phyloP scores from a whole-genome alignment of 1,140 invertebrate species.

The Drosophila trapezifrons region DNA sequence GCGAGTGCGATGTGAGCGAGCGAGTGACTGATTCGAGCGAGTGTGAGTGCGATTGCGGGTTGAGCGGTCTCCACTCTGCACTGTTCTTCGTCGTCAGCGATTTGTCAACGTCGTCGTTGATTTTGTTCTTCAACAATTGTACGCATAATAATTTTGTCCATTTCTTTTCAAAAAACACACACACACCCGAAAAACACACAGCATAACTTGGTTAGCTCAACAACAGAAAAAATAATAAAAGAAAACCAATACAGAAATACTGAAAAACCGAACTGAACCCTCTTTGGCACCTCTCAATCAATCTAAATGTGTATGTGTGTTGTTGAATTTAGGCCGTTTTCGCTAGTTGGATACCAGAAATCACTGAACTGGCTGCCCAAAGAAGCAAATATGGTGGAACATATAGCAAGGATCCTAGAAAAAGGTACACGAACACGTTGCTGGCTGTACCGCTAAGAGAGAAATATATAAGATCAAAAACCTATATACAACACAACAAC shows the following conservation, averaged over 20 bases:
- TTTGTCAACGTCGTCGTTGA: slow-evolving; percentile 42
- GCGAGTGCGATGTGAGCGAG: slow-evolving; percentile 22
- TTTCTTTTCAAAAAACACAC: slow-evolving; percentile 38
- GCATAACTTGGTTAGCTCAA: slow-evolving; percentile 31
- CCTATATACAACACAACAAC: slow-evolving; percentile 50
- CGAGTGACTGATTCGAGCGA: slow-evolving; percentile 25
- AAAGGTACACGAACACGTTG: slow-evolving; percentile 91
- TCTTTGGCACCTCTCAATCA: slow-evolving; percentile 49
- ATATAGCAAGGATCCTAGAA: slow-evolving; percentile 98
- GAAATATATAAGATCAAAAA: slow-evolving; percentile 56
- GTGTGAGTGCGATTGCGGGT: slow-evolving; percentile 25
- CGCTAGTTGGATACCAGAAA: slow-evolving; percentile 99
- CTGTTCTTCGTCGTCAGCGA: slow-evolving; percentile 49
- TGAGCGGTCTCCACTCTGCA: slow-evolving; percentile 48
- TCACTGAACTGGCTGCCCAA: slow-evolving; percentile 98
- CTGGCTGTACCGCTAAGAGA: slow-evolving; percentile 77
- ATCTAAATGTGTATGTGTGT: slow-evolving; percentile 83
- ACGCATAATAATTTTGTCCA: slow-evolving; percentile 50
- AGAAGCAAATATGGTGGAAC: slow-evolving; percentile 98
- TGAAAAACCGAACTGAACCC: slow-evolving; percentile 29
- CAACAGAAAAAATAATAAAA: slow-evolving; percentile 14
- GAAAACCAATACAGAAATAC: slow-evolving; percentile 15
- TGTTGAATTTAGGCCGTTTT: slow-evolving; percentile 94
- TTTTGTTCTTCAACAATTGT: slow-evolving; percentile 33
- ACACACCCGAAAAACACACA: slow-evolving; percentile 26